Base-by-base conservation (phyloP, 2,888 invertebrate genomes). In the Sipunculus nudus region DNA sequence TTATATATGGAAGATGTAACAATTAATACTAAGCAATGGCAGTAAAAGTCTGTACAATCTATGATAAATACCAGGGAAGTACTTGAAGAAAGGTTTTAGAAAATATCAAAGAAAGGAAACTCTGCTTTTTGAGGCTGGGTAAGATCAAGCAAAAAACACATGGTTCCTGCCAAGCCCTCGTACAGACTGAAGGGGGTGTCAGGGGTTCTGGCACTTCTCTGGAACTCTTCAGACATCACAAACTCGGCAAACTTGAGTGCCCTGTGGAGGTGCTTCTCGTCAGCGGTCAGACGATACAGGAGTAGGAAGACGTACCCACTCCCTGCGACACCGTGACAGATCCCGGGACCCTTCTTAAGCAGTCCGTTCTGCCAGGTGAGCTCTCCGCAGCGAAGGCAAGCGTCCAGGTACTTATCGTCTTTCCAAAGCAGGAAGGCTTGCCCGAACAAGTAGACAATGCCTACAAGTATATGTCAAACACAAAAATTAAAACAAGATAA, bases 101-200 rank as follows among this genome's bases (percentile, higher is more conserved):
- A 92, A 86, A 87, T 74, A 69, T 93, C 90, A 85, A 90, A 90
- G 77, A 94, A 92, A 0, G 94, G 94, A 82, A 93, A 94, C 75
- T 88, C 87, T 3, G 93, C 92, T 61, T 87, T 87, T 26, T 89
- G 86, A 5, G 93, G 92, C 49, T 89, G 84, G 1, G 90, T 82
- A 1, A 94, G 84, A 85, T 95, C 94, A 8, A 88, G 86, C 53
- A 95, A 84, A 80, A 88, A 95, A 77, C 93, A 94, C 8, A 91
- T 89, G 1, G 93, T 91, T 2, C 95, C 95, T 10, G 94, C 92
- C 56, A 89, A 87, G 1, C 95, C 95, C 84, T 95, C 95, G 82
- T 89, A 93, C 71, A 96, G 86, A 77, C 92, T 93, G 70, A 89
- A 91, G 0, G 93, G 93, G 71, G 88, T 87, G 81, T 94, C 94